Conservation (phyloP, 2,113 vertebrate genomes). For the Apodemus sylvaticus region DNA sequence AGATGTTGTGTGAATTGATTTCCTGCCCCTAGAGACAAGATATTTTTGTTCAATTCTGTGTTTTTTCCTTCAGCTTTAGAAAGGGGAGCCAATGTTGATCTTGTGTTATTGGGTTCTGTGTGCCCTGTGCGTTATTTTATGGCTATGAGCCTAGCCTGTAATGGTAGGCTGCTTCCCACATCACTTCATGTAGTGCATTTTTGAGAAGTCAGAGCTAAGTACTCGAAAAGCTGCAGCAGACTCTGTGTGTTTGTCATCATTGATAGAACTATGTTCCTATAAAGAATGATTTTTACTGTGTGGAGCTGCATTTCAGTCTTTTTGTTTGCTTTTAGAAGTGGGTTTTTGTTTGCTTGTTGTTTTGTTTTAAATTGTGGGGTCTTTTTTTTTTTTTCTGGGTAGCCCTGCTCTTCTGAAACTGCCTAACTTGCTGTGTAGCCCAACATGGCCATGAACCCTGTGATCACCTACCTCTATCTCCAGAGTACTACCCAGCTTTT, state of each 20-base stretch:
- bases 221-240: background rate
- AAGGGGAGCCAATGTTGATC: slow-evolving; percentile 39
- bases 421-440: background rate
- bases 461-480: background rate
- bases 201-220: slow-evolving; percentile 36
- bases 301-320: background rate
- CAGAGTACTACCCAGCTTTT: background rate
- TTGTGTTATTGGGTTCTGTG: background rate
- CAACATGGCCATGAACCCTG: background rate
- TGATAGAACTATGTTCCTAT: background rate
- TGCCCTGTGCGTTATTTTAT: background rate
- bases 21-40: background rate
- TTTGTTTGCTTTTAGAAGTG: background rate
- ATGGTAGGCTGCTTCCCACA: background rate
- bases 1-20: slow-evolving; percentile 46
- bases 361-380: background rate
- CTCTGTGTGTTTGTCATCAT: background rate
- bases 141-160: background rate
- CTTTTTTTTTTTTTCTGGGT: background rate
- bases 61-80: slow-evolving; percentile 49
- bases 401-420: too few species aligned
- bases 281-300: background rate
- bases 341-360: background rate
- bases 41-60: background rate
- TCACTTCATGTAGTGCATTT: background rate